phyloP scores from a whole-genome alignment of 1,140 invertebrate species.

The Lucilia sericata region DNA sequence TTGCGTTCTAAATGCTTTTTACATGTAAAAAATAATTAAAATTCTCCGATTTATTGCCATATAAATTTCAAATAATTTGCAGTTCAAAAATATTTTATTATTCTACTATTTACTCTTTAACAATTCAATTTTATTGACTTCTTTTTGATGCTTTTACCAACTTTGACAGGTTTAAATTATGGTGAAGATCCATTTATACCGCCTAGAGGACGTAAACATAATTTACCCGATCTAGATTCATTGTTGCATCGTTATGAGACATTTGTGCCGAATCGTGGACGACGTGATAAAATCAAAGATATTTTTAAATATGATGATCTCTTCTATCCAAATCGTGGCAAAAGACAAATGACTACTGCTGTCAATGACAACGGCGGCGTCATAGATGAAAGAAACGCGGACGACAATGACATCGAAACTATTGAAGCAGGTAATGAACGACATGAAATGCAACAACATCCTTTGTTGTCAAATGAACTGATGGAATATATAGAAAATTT shows the following conservation, averaged over 20 bases:
- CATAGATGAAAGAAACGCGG: not conserved
- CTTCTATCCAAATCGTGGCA: slow-evolving; percentile 65
- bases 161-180: slow-evolving; percentile 34
- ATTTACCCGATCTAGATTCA: slow-evolving; percentile 56
- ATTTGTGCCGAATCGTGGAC: slow-evolving; percentile 65
- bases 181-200: slow-evolving; percentile 64
- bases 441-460: slow-evolving; percentile 10
- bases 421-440: not conserved
- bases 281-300: slow-evolving; percentile 65
- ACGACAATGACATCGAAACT: not conserved
- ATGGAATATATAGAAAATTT: slow-evolving; percentile 8
- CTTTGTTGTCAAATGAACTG: slow-evolving; percentile 23
- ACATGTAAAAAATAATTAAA: not conserved
- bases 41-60: not conserved
- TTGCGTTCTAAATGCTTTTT: not conserved
- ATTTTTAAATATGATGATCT: slow-evolving; percentile 66
- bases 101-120: not conserved
- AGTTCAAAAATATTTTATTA: not conserved
- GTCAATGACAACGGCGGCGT: slow-evolving; percentile 21
- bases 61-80: slow-evolving; percentile 4
- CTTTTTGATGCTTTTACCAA: not conserved
- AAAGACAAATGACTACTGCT: slow-evolving; percentile 52
- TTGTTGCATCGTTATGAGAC: slow-evolving; percentile 60
- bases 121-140: not conserved
- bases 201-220: slow-evolving; percentile 62